Percentiles rank a stretch among this genome's conserved stretches.
phyloP scores from a whole-genome alignment of 2,113 vertebrate species.

The Tringa solitaria region DNA sequence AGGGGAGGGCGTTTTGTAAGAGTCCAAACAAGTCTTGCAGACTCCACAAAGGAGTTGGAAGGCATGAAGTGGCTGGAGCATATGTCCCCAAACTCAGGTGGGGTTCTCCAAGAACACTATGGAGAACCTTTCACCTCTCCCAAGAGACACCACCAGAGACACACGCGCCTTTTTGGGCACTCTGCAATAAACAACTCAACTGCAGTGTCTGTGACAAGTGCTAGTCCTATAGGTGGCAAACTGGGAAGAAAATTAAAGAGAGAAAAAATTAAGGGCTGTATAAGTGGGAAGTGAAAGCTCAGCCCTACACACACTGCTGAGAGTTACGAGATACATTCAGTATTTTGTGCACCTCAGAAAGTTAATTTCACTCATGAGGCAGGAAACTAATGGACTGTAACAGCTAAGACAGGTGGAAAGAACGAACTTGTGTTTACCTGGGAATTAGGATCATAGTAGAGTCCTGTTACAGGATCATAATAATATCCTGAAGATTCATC shows the following conservation, averaged over 20 bases:
- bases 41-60: neutral
- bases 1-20: neutral
- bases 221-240: neutral
- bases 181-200: neutral
- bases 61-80: neutral
- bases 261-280: neutral
- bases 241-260: neutral
- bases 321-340: neutral
- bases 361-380: neutral
- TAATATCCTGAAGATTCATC: slow-evolving; percentile 98
- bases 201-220: neutral
- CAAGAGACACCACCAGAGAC: neutral
- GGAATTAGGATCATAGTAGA: slow-evolving; percentile 95
- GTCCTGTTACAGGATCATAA: slow-evolving; percentile 91
- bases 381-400: neutral
- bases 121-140: neutral
- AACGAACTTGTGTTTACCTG: slow-evolving; percentile 79
- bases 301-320: neutral
- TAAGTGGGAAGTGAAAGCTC: neutral
- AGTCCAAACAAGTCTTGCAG: neutral
- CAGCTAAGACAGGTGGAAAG: neutral
- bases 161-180: neutral
- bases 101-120: neutral
- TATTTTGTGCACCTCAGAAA: neutral
- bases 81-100: neutral